Base-by-base conservation (phyloP, 1,140 invertebrate species). In the Lethrus apterus region DNA sequence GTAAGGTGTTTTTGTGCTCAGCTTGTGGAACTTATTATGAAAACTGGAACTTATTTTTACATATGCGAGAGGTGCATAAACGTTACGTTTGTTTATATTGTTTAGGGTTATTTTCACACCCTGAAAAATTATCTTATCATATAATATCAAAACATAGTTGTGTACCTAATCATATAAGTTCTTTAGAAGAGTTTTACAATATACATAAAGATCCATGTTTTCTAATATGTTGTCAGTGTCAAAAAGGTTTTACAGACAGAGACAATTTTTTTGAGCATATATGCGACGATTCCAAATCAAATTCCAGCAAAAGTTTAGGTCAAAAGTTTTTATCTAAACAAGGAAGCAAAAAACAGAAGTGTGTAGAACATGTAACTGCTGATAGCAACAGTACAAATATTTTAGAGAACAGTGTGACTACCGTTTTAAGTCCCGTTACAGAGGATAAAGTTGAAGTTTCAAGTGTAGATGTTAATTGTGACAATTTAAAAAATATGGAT, bases 31-130 rank as follows among this genome's bases (percentile, higher is more conserved):
- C 78, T 2, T 86, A 87, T 54, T 86, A 85, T 68, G 83, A 87
- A 66, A 83, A 83, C 52, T 88, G 84, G 83, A 85, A 87, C 68
- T 68, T 88, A 19, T 88, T 86, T 62, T 62, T 84, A 8, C 86
- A 89, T 54, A 87, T 88, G 80, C 70, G 81, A 34, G 83, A 87
- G 52, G 73, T 80, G 13, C 85, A 89, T 61, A 78, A 80, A 49
- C 74, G 83, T 26, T 81, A 81, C 57, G 83, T 86, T 52, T 89
- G 86, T 60, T 63, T 88, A 8, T 85, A 81, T 65, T 89, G 86
- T 58, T 70, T 86, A 24, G 81, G 81, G 40, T 81, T 87, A 70
- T 88, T 86, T 68, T 78, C 79, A 17, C 77, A 78, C 51, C 79
- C 83, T n/a, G 83, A 88, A 49, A 81, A 83, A 58, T 62, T 89